Percentiles rank a stretch among this genome's conserved stretches.
Evolutionary conservation across 2,888 invertebrate species (phyloP).

Genomic region (Thumatha senex): DNA sequence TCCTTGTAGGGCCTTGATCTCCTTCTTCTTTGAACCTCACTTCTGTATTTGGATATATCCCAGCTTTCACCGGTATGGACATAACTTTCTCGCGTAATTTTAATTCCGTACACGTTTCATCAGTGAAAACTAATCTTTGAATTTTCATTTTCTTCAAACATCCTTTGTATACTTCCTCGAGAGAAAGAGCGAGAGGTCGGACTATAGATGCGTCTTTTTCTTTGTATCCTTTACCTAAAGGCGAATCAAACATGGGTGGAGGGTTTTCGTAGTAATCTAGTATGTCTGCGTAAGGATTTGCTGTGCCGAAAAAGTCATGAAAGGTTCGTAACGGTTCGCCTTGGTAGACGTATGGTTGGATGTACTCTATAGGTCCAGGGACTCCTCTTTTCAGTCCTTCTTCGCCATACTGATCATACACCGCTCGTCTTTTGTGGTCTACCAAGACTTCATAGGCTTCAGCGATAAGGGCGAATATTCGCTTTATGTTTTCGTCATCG

Average conservation of each 20-base stretch:
- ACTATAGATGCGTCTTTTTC: constrained; percentile 82
- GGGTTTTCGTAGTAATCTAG: constrained; percentile 86
- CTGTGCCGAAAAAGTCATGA: constrained; percentile 91
- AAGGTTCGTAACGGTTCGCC: constrained; percentile 90
- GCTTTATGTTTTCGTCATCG: constrained; percentile 70
- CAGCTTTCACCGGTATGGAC: constrained; percentile 89
- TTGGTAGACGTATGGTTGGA: constrained; percentile 91
- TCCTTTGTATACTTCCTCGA: constrained; percentile 86
- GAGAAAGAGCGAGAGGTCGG: constrained; percentile 73
- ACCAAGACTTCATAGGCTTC: constrained; percentile 92
- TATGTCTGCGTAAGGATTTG: constrained; percentile 91
- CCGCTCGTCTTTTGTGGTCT: constrained; percentile 86
- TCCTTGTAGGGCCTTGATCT: constrained; percentile 89
- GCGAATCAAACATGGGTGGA: constrained; percentile 84
- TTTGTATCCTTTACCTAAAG: constrained; percentile 84
- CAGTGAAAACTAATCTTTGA: constrained; percentile 86
- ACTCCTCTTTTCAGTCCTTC: constrained; percentile 93
- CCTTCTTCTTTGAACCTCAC: constrained; percentile 91
- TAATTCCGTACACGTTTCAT: constrained; percentile 84
- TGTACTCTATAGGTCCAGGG: constrained; percentile 85
- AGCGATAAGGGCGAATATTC: constrained; percentile 85
- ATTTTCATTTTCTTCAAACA: constrained; percentile 94
- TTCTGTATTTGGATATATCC: constrained; percentile 88
- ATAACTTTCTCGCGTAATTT: constrained; percentile 89
- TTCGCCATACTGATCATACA: constrained; percentile 96